phyloP scores from a whole-genome alignment of 2,888 invertebrate species.

The Carpatolechia fugitivella region DNA sequence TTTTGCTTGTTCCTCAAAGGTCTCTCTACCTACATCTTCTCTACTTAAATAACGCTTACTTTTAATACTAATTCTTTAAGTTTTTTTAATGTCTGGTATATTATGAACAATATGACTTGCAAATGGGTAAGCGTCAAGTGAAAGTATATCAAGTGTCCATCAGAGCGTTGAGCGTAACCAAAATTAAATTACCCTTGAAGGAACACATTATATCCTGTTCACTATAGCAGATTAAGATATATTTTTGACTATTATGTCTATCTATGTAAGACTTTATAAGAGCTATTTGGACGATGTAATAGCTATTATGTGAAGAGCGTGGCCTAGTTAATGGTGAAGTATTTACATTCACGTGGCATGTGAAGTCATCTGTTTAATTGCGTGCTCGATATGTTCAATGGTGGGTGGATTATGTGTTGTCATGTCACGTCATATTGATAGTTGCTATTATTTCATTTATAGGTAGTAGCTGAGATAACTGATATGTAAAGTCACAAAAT shows the following conservation, averaged over 20 bases:
- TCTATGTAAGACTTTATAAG: constrained; percentile 2
- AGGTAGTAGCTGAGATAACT: too few species aligned
- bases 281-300: not conserved
- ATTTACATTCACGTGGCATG: constrained; percentile 36
- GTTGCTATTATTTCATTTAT: too few species aligned
- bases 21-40: constrained; percentile 1
- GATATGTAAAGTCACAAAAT: too few species aligned
- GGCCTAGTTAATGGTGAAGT: constrained; percentile 20
- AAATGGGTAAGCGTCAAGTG: constrained; percentile 21
- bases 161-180: constrained; percentile 33
- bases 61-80: too few species aligned
- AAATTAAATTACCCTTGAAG: constrained; percentile 26
- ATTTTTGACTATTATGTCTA: not conserved
- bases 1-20: not conserved
- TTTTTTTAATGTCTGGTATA: not conserved
- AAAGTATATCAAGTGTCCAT: constrained; percentile 29
- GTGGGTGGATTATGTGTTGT: constrained; percentile 7
- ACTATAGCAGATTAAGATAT: not conserved
- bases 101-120: constrained; percentile 12
- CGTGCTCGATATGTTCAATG: constrained; percentile 27
- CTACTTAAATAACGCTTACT: not conserved
- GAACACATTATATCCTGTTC: constrained; percentile 10
- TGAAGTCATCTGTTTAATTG: constrained; percentile 42
- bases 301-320: constrained; percentile 10
- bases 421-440: not conserved